phyloP scores from a whole-genome alignment of 2,797 vertebrate genomes.

The Tolypeutes matacus region DNA sequence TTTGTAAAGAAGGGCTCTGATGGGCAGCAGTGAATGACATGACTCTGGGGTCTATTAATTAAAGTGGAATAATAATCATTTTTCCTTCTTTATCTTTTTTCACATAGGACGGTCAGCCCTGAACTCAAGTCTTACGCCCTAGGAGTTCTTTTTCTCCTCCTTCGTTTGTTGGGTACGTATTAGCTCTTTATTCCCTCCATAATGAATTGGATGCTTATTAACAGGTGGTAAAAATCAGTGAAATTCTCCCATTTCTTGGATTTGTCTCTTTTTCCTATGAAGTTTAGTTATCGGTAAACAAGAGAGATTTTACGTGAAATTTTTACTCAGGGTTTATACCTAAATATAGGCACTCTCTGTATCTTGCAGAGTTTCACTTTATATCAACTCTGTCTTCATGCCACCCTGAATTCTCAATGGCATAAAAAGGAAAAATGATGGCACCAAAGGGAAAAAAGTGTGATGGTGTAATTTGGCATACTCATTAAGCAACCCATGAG shows the following conservation, averaged over 20 bases:
- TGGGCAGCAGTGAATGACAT: conserved; percentile 71
- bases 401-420: conserved; percentile 27
- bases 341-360: not conserved
- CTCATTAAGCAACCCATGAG: conserved; percentile 65
- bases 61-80: conserved; percentile 79
- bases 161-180: conserved; percentile 95
- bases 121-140: conserved; percentile 98
- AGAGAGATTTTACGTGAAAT: not conserved
- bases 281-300: not conserved
- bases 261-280: not conserved
- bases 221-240: conserved; percentile 10
- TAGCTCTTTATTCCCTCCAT: not conserved
- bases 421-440: conserved; percentile 53
- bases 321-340: not conserved
- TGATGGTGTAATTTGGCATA: conserved; percentile 50
- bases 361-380: not conserved
- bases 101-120: conserved; percentile 95
- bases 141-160: conserved; percentile 96
- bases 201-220: not conserved
- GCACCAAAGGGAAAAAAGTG: conserved; percentile 26
- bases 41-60: conserved; percentile 78
- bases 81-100: conserved; percentile 71
- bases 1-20: conserved; percentile 79
- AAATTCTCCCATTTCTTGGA: not conserved
- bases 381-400: not conserved